Percentiles rank a stretch among this genome's conserved stretches.
phyloP scores from a whole-genome alignment of 2,888 invertebrate species.

The Agrochola lychnidis region DNA sequence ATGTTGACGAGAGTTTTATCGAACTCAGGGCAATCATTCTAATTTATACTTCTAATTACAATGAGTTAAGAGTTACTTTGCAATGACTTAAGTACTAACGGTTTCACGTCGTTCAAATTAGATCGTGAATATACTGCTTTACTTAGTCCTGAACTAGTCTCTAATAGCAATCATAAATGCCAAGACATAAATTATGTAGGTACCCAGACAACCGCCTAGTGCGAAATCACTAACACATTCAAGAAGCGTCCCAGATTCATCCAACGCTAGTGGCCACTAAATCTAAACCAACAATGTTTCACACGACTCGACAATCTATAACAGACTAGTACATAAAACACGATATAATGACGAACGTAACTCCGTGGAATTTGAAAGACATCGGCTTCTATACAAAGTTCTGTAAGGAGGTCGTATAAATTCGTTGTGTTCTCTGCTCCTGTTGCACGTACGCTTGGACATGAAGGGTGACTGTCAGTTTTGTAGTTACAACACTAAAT shows the following conservation, averaged over 20 bases:
- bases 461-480: slow-evolving; percentile 58
- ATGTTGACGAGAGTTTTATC: not conserved
- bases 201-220: not conserved
- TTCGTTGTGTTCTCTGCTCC: slow-evolving; percentile 72
- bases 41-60: not conserved
- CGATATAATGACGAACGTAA: slow-evolving; percentile 65
- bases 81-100: not conserved
- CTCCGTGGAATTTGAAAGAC: slow-evolving; percentile 60
- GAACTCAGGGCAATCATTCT: not conserved
- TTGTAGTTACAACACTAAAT: slow-evolving; percentile 17
- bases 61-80: too few species aligned
- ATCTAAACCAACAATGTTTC: slow-evolving; percentile 65
- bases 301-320: slow-evolving; percentile 61
- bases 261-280: slow-evolving; percentile 37
- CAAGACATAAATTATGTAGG: slow-evolving; percentile 3
- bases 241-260: slow-evolving; percentile 48
- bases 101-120: not conserved
- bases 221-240: slow-evolving; percentile 38
- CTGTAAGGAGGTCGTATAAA: slow-evolving; percentile 84
- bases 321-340: slow-evolving; percentile 61
- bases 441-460: slow-evolving; percentile 63
- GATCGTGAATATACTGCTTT: not conserved
- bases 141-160: not conserved
- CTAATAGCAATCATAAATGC: slow-evolving; percentile 3
- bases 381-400: slow-evolving; percentile 70